Conservation (phyloP, 23 tunicate genomes). For the Halocynthia roretzi region DNA sequence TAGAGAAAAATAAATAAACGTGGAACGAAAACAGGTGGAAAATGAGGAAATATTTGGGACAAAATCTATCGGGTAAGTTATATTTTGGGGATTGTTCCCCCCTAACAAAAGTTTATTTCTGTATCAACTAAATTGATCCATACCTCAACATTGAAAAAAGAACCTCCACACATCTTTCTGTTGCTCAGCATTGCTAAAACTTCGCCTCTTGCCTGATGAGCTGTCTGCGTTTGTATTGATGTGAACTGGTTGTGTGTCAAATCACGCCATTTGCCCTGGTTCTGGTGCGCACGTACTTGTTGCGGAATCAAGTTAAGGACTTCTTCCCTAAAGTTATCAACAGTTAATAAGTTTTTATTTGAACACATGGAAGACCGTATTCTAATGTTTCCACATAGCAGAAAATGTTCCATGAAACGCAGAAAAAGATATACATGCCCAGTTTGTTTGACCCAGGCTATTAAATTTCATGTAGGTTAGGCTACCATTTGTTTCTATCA, state of each 20-base stretch:
- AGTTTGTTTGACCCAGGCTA: no score
- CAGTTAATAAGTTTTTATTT: neutral
- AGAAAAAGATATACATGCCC: no score
- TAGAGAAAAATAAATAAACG: no score
- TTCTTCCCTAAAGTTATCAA: constrained; percentile 1
- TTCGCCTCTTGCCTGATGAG: constrained; percentile 21
- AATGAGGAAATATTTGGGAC: no score
- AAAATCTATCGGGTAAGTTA: no score
- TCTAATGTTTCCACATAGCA: no score
- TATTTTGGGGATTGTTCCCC: no score
- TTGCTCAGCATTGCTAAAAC: constrained; percentile 17
- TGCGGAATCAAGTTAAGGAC: neutral
- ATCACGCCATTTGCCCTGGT: constrained; percentile 8
- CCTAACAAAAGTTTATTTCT: neutral
- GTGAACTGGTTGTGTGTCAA: constrained; percentile 11
- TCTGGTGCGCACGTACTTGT: neutral
- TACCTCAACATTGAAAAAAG: constrained; percentile 23
- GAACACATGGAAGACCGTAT: no score
- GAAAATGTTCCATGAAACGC: no score
- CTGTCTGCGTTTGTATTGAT: neutral
- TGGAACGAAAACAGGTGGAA: no score
- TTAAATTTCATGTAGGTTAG: no score
- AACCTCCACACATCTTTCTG: constrained; percentile 14
- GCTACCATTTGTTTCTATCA: no score
- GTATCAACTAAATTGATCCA: neutral